These are phyloP conservation scores for Trichonephila clavipes DNA, from an alignment of 1,140 invertebrate species.

Conservation along the genomic window DNA sequence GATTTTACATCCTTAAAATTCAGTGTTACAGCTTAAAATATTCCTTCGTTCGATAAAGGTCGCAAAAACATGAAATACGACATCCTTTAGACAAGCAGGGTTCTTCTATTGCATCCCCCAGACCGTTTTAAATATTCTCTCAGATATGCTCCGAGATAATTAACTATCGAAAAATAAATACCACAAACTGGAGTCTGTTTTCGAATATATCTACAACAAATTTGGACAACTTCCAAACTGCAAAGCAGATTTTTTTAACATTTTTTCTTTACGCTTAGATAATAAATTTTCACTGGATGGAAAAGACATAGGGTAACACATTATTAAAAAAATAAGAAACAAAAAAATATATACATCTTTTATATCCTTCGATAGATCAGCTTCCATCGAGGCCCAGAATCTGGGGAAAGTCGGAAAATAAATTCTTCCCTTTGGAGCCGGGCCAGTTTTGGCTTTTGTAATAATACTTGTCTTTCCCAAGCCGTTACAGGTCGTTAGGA, in stretches of 20 bases:
- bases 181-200: background rate
- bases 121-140: background rate
- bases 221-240: background rate
- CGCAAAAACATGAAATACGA: background rate
- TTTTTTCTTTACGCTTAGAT: background rate
- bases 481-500: slow-evolving; percentile 7
- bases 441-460: background rate
- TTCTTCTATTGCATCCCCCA: background rate
- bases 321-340: background rate
- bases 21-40: no score
- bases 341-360: background rate
- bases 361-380: background rate
- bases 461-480: slow-evolving; percentile 1
- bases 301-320: background rate
- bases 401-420: background rate
- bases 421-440: background rate
- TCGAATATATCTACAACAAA: background rate
- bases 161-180: slow-evolving; percentile 2
- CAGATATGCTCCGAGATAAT: background rate
- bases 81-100: background rate
- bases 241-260: no score
- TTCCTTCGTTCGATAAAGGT: background rate
- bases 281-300: background rate
- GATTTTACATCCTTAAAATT: no score
- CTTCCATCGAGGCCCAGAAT: background rate